Percentiles rank a stretch among this genome's conserved stretches.
Evolutionary conservation across 2,113 vertebrate species (phyloP).

Genomic region (Bothrops jararaca): DNA sequence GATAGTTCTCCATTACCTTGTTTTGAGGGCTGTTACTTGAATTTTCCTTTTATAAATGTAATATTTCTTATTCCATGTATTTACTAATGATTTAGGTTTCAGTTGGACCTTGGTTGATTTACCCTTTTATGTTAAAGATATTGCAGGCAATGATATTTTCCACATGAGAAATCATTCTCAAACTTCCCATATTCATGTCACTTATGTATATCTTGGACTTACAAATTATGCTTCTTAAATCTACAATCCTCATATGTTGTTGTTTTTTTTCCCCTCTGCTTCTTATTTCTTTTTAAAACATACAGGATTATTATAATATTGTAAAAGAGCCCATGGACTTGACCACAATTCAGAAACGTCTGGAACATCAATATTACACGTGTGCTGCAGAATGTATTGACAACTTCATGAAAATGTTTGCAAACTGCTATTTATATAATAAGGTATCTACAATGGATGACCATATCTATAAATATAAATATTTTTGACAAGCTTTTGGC

Average conservation of each 20-base stretch:
- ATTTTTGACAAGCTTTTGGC: neutral
- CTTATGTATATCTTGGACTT: neutral
- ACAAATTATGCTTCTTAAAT: neutral
- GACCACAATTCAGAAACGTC: constrained; percentile 84
- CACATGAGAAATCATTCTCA: neutral
- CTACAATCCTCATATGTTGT: neutral
- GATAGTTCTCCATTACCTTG: neutral
- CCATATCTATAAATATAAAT: neutral
- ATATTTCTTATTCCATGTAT: neutral
- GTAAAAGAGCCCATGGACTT: constrained; percentile 92
- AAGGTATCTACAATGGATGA: constrained; percentile 68
- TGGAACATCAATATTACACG: constrained; percentile 88
- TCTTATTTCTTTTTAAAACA: neutral
- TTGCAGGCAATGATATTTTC: neutral
- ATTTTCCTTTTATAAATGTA: neutral
- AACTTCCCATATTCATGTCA: neutral
- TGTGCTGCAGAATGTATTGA: constrained; percentile 83
- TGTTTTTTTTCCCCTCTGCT: neutral
- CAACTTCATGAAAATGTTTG: constrained; percentile 90
- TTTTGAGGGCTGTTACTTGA: neutral
- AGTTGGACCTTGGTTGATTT: neutral
- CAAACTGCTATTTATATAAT: constrained; percentile 92
- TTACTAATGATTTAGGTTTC: neutral
- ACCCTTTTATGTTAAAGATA: neutral
- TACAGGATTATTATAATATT: constrained; percentile 91